Evolutionary conservation across 2,797 vertebrate species (phyloP).

Genomic region (Buphagus erythrorhynchus): DNA sequence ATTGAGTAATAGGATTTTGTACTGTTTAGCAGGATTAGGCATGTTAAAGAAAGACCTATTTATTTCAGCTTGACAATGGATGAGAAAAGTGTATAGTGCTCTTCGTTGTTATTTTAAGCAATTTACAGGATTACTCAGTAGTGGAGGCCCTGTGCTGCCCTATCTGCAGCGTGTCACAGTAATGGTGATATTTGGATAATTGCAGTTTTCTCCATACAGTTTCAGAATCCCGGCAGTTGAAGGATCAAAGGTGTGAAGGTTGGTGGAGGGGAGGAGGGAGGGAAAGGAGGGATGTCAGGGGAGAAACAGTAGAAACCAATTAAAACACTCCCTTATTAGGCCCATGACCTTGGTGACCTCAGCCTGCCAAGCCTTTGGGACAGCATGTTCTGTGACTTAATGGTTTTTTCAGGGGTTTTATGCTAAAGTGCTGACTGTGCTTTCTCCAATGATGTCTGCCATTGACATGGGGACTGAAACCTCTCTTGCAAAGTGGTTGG

Average conservation of each 20-base stretch:
- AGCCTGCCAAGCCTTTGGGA: conserved; percentile 49
- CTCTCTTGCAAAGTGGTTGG: background rate
- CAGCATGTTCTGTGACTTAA: conserved; percentile 59
- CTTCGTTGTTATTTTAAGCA: conserved; percentile 68
- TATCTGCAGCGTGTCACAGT: conserved; percentile 25
- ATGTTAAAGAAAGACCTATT: conserved; percentile 87
- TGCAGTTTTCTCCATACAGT: conserved; percentile 65
- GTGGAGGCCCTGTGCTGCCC: conserved; percentile 28
- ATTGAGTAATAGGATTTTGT: conserved; percentile 88
- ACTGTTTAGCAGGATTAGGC: conserved; percentile 88
- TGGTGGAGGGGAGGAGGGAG: background rate
- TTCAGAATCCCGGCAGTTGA: conserved; percentile 76
- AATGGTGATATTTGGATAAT: conserved; percentile 71
- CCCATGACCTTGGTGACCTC: conserved; percentile 32
- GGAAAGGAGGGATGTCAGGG: background rate
- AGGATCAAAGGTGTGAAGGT: conserved; percentile 66
- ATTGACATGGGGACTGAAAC: background rate
- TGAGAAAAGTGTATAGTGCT: conserved; percentile 65
- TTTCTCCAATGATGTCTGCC: background rate
- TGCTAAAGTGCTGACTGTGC: conserved; percentile 29
- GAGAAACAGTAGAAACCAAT: conserved; percentile 68
- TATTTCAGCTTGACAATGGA: conserved; percentile 80
- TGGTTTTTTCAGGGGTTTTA: conserved; percentile 61
- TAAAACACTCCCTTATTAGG: conserved; percentile 59
- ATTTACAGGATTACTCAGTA: conserved; percentile 74